phyloP scores from a whole-genome alignment of 1,140 invertebrate species.

The Maniola jurtina region DNA sequence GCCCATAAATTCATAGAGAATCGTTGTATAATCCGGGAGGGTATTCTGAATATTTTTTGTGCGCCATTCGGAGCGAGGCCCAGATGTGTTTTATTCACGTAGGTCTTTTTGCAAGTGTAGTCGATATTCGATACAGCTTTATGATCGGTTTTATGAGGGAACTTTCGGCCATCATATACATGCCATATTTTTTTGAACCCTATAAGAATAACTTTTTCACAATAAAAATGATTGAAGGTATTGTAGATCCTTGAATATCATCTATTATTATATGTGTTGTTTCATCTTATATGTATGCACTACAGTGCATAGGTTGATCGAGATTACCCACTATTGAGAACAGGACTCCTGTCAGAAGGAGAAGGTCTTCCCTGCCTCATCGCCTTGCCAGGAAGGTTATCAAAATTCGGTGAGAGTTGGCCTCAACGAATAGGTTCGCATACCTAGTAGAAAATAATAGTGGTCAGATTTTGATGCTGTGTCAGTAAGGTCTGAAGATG shows the following conservation, averaged over 20 bases:
- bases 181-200: not conserved
- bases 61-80: not conserved
- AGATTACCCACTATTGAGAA: no score
- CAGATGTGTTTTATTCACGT: constrained; percentile 4
- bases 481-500: no score
- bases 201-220: not conserved
- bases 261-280: no score
- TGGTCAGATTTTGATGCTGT: no score
- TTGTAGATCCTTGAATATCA: not conserved
- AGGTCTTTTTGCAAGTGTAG: not conserved
- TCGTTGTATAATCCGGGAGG: not conserved
- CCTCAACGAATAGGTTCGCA: no score
- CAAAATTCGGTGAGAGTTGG: no score
- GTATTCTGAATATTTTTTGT: constrained; percentile 1
- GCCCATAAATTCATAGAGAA: not conserved
- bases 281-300: not conserved
- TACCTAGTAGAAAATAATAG: no score
- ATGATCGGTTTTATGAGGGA: constrained; percentile 2
- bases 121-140: not conserved
- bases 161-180: not conserved
- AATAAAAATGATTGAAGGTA: not conserved
- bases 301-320: no score
- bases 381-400: no score
- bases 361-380: no score
- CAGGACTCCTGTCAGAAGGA: no score